Evolutionary conservation across 2,888 invertebrate genomes (phyloP).

Genomic region (Hybos culiciformis): DNA sequence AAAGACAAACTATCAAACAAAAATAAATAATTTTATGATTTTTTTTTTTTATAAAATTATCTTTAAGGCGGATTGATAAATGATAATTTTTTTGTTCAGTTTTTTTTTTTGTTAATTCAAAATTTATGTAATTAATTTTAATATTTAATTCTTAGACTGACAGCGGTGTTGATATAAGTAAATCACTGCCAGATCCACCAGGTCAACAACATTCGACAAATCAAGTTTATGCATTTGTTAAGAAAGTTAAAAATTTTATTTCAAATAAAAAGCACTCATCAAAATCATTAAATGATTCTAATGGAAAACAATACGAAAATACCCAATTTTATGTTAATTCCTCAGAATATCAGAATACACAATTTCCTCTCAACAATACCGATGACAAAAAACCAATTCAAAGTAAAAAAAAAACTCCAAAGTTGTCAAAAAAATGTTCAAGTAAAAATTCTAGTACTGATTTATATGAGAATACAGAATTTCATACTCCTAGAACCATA

Average conservation of each 20-base stretch:
- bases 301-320: slow-evolving; percentile 29
- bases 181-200: slow-evolving; percentile 45
- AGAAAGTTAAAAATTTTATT: slow-evolving; percentile 49
- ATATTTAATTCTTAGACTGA: slow-evolving; percentile 29
- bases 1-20: too few relatives aligned
- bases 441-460: slow-evolving; percentile 14
- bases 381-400: slow-evolving; percentile 1
- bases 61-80: too few relatives aligned
- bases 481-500: slow-evolving; percentile 19
- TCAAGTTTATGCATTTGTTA: slow-evolving; percentile 53
- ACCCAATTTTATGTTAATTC: slow-evolving; percentile 24
- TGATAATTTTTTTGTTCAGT: too few relatives aligned
- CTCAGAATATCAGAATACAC: slow-evolving; percentile 18
- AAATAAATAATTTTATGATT: too few relatives aligned
- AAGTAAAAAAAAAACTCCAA: slow-evolving; percentile 11
- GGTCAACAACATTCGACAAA: slow-evolving; percentile 39
- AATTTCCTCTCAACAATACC: background rate
- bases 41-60: too few relatives aligned
- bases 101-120: background rate
- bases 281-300: slow-evolving; percentile 14
- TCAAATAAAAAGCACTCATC: slow-evolving; percentile 30
- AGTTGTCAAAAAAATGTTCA: slow-evolving; percentile 9
- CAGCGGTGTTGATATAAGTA: slow-evolving; percentile 39
- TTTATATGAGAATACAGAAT: slow-evolving; percentile 25
- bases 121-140: background rate